Conservation (phyloP, 2,888 invertebrate genomes). For the Eupithecia centaureata region DNA sequence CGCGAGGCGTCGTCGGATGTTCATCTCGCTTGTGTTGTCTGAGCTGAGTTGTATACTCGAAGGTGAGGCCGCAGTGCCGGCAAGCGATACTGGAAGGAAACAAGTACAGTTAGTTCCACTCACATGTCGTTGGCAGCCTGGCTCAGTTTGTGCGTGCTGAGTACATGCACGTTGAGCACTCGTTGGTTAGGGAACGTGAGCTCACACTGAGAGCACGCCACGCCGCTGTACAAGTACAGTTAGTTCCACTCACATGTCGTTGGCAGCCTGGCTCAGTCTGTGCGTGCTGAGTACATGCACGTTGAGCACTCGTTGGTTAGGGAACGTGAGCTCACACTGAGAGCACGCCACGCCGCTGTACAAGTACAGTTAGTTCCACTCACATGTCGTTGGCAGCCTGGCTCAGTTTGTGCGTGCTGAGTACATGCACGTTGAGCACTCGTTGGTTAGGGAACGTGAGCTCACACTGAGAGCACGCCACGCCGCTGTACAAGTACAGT, state of each 20-base stretch:
- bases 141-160: not conserved
- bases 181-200: not conserved
- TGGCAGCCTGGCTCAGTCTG: not conserved
- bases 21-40: not conserved
- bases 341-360: not conserved
- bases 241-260: constrained; percentile 3
- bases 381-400: constrained; percentile 2
- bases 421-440: constrained; percentile 3
- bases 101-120: not conserved
- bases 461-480: not conserved
- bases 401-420: constrained; percentile 1
- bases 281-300: constrained; percentile 4
- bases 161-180: constrained; percentile 1
- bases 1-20: not conserved
- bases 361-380: constrained; percentile 1
- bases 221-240: constrained; percentile 1
- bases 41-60: not conserved
- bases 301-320: not conserved
- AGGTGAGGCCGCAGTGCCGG: not conserved
- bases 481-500: not conserved
- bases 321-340: constrained; percentile 1
- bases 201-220: not conserved
- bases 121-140: not conserved
- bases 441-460: constrained; percentile 2
- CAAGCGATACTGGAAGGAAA: constrained; percentile 4